A percentile compares a stretch with the other conserved stretches of the same genome.
These are phyloP conservation scores for Delphinapterus leucas DNA, from an alignment of 2,113 vertebrate species.

Conservation along the genomic window DNA sequence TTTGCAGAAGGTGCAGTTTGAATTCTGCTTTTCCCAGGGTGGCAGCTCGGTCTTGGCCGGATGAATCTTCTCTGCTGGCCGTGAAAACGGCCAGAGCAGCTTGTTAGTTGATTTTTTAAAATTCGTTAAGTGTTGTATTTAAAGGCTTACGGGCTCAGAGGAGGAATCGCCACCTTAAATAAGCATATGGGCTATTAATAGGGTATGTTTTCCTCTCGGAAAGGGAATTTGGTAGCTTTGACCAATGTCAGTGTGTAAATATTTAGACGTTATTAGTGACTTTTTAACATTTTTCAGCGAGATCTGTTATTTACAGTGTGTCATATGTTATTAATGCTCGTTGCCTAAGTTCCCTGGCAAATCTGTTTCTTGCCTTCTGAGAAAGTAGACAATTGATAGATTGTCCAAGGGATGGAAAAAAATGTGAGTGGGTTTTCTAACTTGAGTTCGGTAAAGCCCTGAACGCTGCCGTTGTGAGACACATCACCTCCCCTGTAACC, in stretches of 20 bases:
- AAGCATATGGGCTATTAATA: conserved; percentile 76
- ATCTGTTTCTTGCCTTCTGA: conserved; percentile 81
- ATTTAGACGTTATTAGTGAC: conserved; percentile 85
- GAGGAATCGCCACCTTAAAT: conserved; percentile 74
- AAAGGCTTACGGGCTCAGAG: conserved; percentile 73
- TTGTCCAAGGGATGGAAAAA: conserved; percentile 81
- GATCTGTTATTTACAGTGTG: conserved; percentile 84
- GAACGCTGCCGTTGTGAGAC: not conserved
- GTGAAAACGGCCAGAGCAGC: conserved; percentile 79
- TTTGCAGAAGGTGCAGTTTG: conserved; percentile 85
- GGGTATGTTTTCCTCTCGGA: conserved; percentile 65
- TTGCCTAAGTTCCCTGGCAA: conserved; percentile 82
- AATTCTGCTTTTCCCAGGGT: conserved; percentile 82
- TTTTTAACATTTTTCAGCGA: conserved; percentile 81
- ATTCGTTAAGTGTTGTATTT: conserved; percentile 37
- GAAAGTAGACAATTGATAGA: conserved; percentile 86
- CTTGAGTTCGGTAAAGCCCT: conserved; percentile 59
- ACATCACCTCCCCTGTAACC: conserved; percentile 54
- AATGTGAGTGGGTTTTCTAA: conserved; percentile 81
- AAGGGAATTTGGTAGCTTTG: conserved; percentile 71
- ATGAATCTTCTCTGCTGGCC: conserved; percentile 78
- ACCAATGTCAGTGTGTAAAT: conserved; percentile 84
- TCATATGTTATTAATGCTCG: conserved; percentile 85
- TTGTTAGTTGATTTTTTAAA: conserved; percentile 60
- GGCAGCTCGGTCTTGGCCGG: conserved; percentile 80